phyloP scores from a whole-genome alignment of 2,888 invertebrate species.

The Cephus nigrinus region DNA sequence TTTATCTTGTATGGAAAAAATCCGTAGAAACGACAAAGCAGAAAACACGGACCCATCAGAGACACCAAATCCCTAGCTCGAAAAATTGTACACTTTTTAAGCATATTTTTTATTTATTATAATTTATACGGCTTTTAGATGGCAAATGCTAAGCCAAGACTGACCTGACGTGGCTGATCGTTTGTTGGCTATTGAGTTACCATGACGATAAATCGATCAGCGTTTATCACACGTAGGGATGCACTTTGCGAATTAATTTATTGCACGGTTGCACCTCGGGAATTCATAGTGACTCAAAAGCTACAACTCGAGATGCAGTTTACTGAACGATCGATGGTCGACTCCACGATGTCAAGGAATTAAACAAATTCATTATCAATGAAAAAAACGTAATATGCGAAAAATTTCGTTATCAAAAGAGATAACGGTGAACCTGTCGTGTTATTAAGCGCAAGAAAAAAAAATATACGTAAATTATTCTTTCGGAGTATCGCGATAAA shows the following conservation, averaged over 20 bases:
- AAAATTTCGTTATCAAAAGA: not conserved
- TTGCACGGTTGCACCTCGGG: not conserved
- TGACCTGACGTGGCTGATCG: not conserved
- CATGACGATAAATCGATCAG: not conserved
- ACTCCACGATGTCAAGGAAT: not conserved
- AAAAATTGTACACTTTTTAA: conserved; percentile 34
- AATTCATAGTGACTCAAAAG: not conserved
- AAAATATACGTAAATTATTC: too few relatives aligned
- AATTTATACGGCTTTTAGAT: not conserved
- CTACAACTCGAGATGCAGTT: not conserved
- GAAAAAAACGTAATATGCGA: too few relatives aligned
- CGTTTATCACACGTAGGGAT: not conserved
- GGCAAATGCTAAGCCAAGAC: not conserved
- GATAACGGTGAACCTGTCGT: not conserved
- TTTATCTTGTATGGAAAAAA: conserved; percentile 40
- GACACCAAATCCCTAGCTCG: conserved; percentile 36
- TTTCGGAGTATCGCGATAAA: not conserved
- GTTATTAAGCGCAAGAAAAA: too few relatives aligned
- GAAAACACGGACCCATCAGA: conserved; percentile 39
- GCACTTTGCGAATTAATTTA: not conserved
- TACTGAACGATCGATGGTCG: not conserved
- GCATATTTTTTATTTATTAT: not conserved
- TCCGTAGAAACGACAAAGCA: conserved; percentile 35
- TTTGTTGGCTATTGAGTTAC: not conserved
- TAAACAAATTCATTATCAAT: not conserved